Conservation (phyloP, 1,140 invertebrate species). For the Tetragonula clypearis region DNA sequence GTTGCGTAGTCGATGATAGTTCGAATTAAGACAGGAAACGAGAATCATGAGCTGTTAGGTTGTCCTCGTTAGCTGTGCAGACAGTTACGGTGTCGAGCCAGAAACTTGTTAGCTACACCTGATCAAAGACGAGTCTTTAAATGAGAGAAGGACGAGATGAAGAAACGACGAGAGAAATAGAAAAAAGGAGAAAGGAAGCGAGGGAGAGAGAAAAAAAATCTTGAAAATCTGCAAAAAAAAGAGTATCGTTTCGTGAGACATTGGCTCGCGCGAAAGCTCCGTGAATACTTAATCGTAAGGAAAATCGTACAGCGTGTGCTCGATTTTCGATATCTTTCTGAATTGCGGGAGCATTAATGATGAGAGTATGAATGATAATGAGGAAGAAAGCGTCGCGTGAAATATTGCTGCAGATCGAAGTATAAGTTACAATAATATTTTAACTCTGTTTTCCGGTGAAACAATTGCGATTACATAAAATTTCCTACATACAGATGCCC, state of each 20-base stretch:
- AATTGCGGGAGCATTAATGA: neutral
- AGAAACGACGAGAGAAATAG: neutral
- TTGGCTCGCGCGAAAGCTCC: neutral
- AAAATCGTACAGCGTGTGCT: neutral
- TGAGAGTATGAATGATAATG: neutral
- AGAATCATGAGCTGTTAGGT: conserved; percentile 31
- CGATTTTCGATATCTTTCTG: neutral
- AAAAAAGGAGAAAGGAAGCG: neutral
- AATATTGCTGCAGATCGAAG: neutral
- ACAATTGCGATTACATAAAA: too few species aligned
- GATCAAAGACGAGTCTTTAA: neutral
- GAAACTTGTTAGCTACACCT: neutral
- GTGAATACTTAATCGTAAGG: conserved; percentile 6
- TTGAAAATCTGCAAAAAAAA: neutral
- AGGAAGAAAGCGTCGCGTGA: neutral
- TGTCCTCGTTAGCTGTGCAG: conserved; percentile 12
- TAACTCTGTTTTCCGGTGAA: too few species aligned
- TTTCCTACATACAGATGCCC: too few species aligned
- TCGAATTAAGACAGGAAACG: neutral
- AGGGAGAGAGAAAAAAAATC: neutral
- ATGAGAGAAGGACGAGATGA: neutral
- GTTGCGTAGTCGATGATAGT: conserved; percentile 11
- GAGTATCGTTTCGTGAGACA: conserved; percentile 25
- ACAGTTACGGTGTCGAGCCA: conserved; percentile 15
- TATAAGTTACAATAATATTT: too few species aligned